Evolutionary conservation across 2,797 vertebrate genomes (phyloP).

Genomic region (Rhinatrema bivittatum): DNA sequence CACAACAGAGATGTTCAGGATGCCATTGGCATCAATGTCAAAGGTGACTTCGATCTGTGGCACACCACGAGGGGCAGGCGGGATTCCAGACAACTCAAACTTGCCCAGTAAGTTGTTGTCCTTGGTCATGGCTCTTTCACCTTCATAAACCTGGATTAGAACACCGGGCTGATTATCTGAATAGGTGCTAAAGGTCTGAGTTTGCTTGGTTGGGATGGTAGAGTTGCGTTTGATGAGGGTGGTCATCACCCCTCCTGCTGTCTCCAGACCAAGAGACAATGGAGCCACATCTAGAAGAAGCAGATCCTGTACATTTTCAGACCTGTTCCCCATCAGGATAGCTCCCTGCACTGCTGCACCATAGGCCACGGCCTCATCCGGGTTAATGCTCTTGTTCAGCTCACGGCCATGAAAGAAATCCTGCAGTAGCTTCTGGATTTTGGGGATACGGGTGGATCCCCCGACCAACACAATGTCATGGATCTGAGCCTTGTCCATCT

Average conservation of each 20-base stretch:
- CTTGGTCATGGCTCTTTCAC: constrained; percentile 65
- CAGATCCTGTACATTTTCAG: constrained; percentile 59
- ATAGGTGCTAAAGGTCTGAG: constrained; percentile 63
- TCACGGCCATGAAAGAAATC: constrained; percentile 18
- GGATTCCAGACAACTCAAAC: constrained; percentile 58
- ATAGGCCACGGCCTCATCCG: constrained; percentile 17
- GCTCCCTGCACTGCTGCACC: constrained; percentile 14
- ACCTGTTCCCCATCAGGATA: constrained; percentile 12
- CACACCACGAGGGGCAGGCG: constrained; percentile 52
- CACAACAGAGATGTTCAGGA: constrained; percentile 38
- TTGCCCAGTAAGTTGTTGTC: constrained; percentile 63
- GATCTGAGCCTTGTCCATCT: constrained; percentile 20
- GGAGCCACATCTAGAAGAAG: constrained; percentile 64
- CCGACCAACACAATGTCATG: constrained; percentile 15
- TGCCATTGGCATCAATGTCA: constrained; percentile 58
- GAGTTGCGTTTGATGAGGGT: constrained; percentile 61
- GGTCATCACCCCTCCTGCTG: constrained; percentile 59
- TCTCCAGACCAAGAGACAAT: constrained; percentile 63
- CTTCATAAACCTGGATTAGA: constrained; percentile 61
- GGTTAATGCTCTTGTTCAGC: constrained; percentile 22
- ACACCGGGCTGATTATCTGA: constrained; percentile 61
- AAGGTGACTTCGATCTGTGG: constrained; percentile 64
- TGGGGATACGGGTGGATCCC: constrained; percentile 21
- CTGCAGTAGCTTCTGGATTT: constrained; percentile 21
- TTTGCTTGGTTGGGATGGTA: constrained; percentile 65